A percentile compares a stretch with the other conserved stretches of the same genome.
These are phyloP conservation scores for Orius insidiosus DNA, from an alignment of 1,140 invertebrate genomes.

Conservation along the genomic window DNA sequence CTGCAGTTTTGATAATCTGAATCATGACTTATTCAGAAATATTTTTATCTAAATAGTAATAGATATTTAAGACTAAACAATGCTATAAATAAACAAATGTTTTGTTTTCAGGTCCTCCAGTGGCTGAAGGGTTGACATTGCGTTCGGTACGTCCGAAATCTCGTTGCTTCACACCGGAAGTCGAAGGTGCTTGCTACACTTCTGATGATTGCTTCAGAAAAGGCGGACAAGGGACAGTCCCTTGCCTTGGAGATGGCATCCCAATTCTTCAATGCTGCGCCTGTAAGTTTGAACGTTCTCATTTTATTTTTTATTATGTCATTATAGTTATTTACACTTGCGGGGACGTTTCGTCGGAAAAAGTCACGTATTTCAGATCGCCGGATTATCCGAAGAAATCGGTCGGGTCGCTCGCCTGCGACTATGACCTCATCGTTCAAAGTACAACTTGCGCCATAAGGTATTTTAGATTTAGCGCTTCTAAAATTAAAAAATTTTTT, in stretches of 20 bases:
- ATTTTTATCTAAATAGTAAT: no score
- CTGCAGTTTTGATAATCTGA: no score
- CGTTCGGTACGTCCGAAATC: slow-evolving; percentile 4
- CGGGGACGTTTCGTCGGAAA: slow-evolving; percentile 22
- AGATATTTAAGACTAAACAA: no score
- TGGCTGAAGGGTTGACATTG: slow-evolving; percentile 9
- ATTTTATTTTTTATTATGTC: slow-evolving; percentile 1
- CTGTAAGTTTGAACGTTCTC: slow-evolving; percentile 10
- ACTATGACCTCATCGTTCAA: slow-evolving; percentile 24
- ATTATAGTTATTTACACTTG: slow-evolving; percentile 24
- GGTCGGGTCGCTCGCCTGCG: slow-evolving; percentile 25
- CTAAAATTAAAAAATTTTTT: slow-evolving; percentile 4
- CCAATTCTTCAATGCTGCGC: slow-evolving; percentile 15
- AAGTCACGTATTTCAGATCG: slow-evolving; percentile 23
- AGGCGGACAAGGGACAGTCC: slow-evolving; percentile 13
- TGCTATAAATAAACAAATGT: no score
- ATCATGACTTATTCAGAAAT: no score
- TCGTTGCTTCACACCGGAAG: slow-evolving; percentile 12
- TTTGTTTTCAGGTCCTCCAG: slow-evolving; percentile 1
- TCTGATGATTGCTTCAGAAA: slow-evolving; percentile 17
- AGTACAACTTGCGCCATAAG: slow-evolving; percentile 24
- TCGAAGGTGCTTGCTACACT: slow-evolving; percentile 18
- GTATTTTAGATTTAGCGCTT: slow-evolving; percentile 18
- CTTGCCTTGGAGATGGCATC: neutral
- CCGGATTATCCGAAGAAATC: slow-evolving; percentile 24